A percentile compares a stretch with the other conserved stretches of the same genome.
Evolutionary conservation across 2,113 vertebrate genomes (phyloP).

Genomic region (Spermophilus dauricus): DNA sequence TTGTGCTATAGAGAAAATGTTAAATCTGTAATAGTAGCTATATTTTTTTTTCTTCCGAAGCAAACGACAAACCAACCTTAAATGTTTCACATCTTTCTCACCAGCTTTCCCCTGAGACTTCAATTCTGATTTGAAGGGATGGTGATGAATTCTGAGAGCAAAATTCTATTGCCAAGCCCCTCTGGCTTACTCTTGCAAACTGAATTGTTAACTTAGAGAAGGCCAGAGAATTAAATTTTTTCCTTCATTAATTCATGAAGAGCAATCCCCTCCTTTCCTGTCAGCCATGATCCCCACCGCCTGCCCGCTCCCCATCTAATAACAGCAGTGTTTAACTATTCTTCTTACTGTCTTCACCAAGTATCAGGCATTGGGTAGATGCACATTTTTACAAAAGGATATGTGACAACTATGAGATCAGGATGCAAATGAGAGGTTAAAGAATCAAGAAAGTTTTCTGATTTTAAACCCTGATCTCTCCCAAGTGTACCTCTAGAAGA

Average conservation of each 20-base stretch:
- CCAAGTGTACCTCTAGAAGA: background rate
- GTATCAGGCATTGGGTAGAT: background rate
- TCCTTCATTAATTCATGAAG: conserved; percentile 43
- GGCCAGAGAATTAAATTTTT: conserved; percentile 3
- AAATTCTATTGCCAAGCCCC: background rate
- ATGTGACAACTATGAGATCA: background rate
- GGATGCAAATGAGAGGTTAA: background rate
- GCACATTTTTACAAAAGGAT: background rate
- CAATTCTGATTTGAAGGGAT: background rate
- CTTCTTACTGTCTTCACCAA: background rate
- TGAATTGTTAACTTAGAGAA: conserved; percentile 58
- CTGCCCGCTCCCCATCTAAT: background rate
- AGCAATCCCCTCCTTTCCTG: conserved; percentile 1
- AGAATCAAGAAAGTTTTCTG: background rate
- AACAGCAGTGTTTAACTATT: conserved; percentile 52
- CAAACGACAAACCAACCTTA: background rate
- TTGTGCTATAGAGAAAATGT: background rate
- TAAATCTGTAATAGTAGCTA: background rate
- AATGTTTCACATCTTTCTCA: background rate
- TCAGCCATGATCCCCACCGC: background rate
- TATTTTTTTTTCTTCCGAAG: background rate
- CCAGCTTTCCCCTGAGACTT: background rate
- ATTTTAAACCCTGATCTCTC: background rate
- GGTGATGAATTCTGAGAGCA: conserved; percentile 19
- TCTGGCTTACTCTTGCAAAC: conserved; percentile 26